Evolutionary conservation across 2,888 invertebrate genomes (phyloP).

Genomic region (Eremobia ochroleuca): DNA sequence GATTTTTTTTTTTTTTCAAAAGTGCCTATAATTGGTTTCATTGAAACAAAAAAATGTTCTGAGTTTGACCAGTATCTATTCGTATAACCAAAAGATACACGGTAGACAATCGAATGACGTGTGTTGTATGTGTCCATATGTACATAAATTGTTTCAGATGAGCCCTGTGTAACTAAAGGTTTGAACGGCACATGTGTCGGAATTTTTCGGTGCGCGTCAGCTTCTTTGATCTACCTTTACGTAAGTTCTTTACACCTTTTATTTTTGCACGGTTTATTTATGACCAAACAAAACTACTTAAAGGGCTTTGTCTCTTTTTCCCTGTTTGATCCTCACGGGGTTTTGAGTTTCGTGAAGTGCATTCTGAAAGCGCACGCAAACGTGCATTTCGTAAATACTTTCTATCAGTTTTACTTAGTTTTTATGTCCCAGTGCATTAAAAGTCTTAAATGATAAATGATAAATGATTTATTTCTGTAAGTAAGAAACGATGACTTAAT

Average conservation of each 20-base stretch:
- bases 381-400: neutral
- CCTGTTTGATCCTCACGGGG: neutral
- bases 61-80: neutral
- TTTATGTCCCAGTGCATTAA: neutral
- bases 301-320: neutral
- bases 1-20: too few relatives aligned
- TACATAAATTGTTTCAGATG: constrained; percentile 39
- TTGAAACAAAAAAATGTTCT: neutral
- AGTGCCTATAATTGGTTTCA: neutral
- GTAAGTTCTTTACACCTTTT: constrained; percentile 23
- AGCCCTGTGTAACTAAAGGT: constrained; percentile 31
- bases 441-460: too few relatives aligned
- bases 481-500: neutral
- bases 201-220: constrained; percentile 30
- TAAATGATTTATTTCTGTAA: too few relatives aligned
- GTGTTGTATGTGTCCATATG: neutral
- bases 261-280: neutral
- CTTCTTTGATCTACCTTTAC: constrained; percentile 28
- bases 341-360: neutral
- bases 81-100: neutral
- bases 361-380: too few relatives aligned
- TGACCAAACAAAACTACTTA: neutral
- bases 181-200: constrained; percentile 44
- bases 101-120: too few relatives aligned
- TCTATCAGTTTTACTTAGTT: neutral